These are phyloP conservation scores for Aphidius ervi DNA, from an alignment of 1,140 invertebrate genomes.

Conservation along the genomic window DNA sequence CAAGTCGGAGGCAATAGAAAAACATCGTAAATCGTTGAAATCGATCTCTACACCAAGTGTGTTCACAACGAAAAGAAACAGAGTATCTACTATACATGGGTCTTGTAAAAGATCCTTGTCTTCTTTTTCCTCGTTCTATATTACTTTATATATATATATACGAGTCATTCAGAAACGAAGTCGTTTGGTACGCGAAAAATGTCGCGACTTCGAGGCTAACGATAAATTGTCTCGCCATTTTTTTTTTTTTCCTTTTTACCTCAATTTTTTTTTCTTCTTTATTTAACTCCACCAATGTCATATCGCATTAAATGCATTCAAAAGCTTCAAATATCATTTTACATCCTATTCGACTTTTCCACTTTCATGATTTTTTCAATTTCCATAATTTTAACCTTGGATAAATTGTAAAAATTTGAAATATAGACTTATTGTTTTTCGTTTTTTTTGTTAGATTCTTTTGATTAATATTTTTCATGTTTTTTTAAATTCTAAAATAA, in stretches of 20 bases:
- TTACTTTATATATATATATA: background rate
- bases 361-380: background rate
- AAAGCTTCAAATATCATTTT: slow-evolving; percentile 12
- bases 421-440: too few relatives aligned
- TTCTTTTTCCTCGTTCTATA: too few relatives aligned
- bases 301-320: slow-evolving; percentile 22
- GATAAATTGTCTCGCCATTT: background rate
- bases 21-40: slow-evolving; percentile 28
- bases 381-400: slow-evolving; percentile 1
- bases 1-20: slow-evolving; percentile 30
- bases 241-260: too few relatives aligned
- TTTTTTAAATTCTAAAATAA: too few relatives aligned
- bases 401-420: background rate
- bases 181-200: background rate
- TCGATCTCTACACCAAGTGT: slow-evolving; percentile 21
- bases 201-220: too few relatives aligned
- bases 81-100: too few relatives aligned
- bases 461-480: too few relatives aligned
- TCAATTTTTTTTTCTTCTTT: too few relatives aligned
- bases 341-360: slow-evolving; percentile 9
- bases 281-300: slow-evolving; percentile 10
- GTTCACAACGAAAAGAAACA: slow-evolving; percentile 7
- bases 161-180: slow-evolving; percentile 4
- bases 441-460: too few relatives aligned
- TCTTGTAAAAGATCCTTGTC: too few relatives aligned